phyloP scores from a whole-genome alignment of 2,797 vertebrate species.

The Parauchenoglanis ngamensis region DNA sequence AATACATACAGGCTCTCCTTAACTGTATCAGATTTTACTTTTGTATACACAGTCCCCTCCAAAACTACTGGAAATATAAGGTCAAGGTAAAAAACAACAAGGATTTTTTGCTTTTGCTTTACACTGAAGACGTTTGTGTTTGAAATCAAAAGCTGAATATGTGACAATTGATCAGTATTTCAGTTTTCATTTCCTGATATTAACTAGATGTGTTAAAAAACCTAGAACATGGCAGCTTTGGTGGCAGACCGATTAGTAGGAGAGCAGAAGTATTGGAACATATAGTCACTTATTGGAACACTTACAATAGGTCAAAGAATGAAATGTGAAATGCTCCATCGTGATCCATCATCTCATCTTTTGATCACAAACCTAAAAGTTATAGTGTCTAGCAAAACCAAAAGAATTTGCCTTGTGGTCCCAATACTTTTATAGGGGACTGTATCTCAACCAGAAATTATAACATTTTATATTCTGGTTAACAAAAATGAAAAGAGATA shows the following conservation, averaged over 20 bases:
- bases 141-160: conserved; percentile 11
- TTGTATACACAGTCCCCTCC: not conserved
- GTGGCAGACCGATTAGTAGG: not conserved
- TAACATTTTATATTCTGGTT: not conserved
- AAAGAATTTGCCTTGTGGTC: not conserved
- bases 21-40: not conserved
- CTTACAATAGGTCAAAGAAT: not conserved
- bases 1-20: not conserved
- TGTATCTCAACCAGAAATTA: not conserved
- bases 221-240: not conserved
- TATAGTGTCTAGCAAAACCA: not conserved
- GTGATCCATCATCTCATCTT: not conserved
- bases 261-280: not conserved
- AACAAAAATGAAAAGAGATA: not conserved
- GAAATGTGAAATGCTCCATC: not conserved
- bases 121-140: not conserved
- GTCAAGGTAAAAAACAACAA: too few species aligned
- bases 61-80: not conserved
- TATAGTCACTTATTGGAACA: too few species aligned
- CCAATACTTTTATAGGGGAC: not conserved
- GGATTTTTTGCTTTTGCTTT: not conserved
- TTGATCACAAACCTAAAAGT: not conserved
- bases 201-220: not conserved
- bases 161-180: not conserved
- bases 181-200: not conserved